phyloP scores from a whole-genome alignment of 1,140 invertebrate species.

The Conopomorpha cramerella region DNA sequence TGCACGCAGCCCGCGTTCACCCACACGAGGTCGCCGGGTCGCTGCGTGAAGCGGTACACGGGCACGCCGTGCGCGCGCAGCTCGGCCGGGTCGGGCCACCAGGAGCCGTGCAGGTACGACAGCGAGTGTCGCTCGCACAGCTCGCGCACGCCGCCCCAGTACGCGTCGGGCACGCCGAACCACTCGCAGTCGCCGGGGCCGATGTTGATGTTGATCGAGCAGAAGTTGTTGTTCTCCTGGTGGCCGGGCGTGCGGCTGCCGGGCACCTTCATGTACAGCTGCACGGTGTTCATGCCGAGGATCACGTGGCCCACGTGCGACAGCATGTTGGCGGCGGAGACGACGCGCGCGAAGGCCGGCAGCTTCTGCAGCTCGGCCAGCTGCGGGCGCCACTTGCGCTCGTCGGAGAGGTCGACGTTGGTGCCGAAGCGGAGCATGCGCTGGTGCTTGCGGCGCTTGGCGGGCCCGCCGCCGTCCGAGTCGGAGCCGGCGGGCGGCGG shows the following conservation, averaged over 20 bases:
- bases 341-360: conserved; percentile 94
- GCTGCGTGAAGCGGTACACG: conserved; percentile 96
- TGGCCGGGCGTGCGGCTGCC: conserved; percentile 94
- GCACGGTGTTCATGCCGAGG: conserved; percentile 99
- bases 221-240: conserved; percentile 99
- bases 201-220: conserved; percentile 99
- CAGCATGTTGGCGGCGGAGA: conserved; percentile 96
- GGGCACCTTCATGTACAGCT: conserved; percentile 99
- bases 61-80: conserved; percentile 94
- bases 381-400: conserved; percentile 93
- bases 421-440: conserved; percentile 92
- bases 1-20: conserved; percentile 97
- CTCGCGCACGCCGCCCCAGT: conserved; percentile 93
- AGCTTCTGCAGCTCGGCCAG: conserved; percentile 95
- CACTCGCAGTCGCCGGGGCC: conserved; percentile 99
- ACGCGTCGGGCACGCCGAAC: conserved; percentile 97
- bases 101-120: conserved; percentile 97
- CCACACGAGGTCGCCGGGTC: conserved; percentile 98
- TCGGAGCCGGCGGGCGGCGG: conserved; percentile 52
- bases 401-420: conserved; percentile 99
- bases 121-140: conserved; percentile 94
- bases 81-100: conserved; percentile 98
- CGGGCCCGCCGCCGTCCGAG: conserved; percentile 92
- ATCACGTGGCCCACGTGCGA: conserved; percentile 99
- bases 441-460: conserved; percentile 89